Conservation (phyloP, 1,140 invertebrate genomes). For the Matsumurasca onukii region DNA sequence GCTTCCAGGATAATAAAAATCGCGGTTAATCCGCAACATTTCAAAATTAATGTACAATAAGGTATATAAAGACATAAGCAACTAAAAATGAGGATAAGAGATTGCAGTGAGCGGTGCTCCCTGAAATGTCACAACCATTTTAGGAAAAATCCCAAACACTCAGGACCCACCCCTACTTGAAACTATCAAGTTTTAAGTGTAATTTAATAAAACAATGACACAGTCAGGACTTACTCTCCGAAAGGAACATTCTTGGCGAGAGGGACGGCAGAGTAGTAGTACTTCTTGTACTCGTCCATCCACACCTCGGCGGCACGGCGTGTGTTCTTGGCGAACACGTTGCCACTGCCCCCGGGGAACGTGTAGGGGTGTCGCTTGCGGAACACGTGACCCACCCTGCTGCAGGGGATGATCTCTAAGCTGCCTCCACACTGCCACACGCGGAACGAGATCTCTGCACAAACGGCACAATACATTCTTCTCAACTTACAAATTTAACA, state of each 20-base stretch:
- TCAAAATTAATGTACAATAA: too few species aligned
- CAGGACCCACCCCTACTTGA: too few species aligned
- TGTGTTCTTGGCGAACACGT: constrained; percentile 87
- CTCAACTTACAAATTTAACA: too few species aligned
- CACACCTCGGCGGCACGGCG: constrained; percentile 90
- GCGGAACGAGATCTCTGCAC: constrained; percentile 69
- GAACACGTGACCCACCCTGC: constrained; percentile 87
- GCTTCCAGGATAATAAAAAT: too few species aligned
- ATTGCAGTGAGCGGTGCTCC: too few species aligned
- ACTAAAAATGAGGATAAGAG: too few species aligned
- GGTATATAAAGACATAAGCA: too few species aligned
- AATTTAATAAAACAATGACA: too few species aligned
- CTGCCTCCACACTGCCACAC: constrained; percentile 97
- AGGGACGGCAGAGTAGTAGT: constrained; percentile 86
- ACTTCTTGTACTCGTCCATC: constrained; percentile 95
- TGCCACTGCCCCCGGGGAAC: constrained; percentile 90
- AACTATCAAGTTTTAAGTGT: too few species aligned
- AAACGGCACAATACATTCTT: constrained; percentile 29
- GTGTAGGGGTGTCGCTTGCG: constrained; percentile 94
- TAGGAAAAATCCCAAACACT: too few species aligned
- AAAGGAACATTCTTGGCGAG: constrained; percentile 82
- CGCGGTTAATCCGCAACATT: too few species aligned
- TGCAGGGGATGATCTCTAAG: constrained; percentile 92
- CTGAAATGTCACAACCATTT: too few species aligned
- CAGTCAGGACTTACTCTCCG: constrained; percentile 89